A percentile compares a stretch with the other conserved stretches of the same genome.
Evolutionary conservation across 2,113 vertebrate species (phyloP).

Genomic region (Cynopterus brachyotis): DNA sequence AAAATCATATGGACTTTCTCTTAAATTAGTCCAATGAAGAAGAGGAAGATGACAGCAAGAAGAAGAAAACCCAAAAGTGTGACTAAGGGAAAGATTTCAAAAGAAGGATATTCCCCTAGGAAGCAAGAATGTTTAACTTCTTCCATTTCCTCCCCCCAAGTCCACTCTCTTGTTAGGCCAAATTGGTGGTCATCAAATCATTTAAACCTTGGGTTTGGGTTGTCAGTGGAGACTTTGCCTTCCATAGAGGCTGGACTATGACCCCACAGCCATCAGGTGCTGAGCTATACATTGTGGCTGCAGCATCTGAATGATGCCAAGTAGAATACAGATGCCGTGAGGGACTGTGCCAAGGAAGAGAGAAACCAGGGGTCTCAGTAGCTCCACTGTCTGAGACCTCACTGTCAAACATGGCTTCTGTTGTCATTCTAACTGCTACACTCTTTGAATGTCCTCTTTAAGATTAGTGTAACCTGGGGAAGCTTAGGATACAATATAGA

Average conservation of each 20-base stretch:
- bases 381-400: neutral
- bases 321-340: neutral
- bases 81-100: neutral
- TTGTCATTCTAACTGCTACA: neutral
- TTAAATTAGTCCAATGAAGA: neutral
- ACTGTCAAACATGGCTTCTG: neutral
- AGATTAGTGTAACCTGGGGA: neutral
- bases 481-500: neutral
- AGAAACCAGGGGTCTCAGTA: neutral
- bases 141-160: neutral
- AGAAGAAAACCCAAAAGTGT: neutral
- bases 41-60: neutral
- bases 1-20: neutral
- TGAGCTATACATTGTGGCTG: neutral
- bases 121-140: neutral
- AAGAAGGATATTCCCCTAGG: neutral
- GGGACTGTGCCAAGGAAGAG: neutral
- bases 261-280: neutral
- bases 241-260: neutral
- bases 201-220: neutral
- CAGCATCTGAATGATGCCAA: neutral
- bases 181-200: neutral
- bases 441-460: neutral
- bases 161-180: neutral
- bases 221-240: neutral